Conservation (phyloP, 2,113 vertebrate genomes). For the Tympanuchus pallidicinctus region DNA sequence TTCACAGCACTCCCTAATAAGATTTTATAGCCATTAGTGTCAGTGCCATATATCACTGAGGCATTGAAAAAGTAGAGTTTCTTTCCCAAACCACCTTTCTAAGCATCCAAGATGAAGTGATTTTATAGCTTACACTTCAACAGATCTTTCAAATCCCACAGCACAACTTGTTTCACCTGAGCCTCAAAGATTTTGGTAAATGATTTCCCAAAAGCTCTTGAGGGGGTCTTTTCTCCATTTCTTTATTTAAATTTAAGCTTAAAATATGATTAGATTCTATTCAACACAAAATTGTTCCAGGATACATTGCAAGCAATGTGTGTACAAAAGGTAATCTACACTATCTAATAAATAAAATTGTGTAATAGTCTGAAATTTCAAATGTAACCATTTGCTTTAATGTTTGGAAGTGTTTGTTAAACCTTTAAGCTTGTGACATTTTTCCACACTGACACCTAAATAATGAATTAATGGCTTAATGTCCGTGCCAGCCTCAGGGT, state of each 20-base stretch:
- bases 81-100: conserved; percentile 73
- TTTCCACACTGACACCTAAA: conserved; percentile 64
- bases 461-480: conserved; percentile 70
- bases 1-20: conserved; percentile 72
- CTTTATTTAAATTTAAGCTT: conserved; percentile 65
- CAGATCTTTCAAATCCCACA: conserved; percentile 69
- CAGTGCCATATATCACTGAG: conserved; percentile 71
- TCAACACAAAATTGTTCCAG: conserved; percentile 31
- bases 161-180: conserved; percentile 64
- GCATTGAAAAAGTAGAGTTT: conserved; percentile 72
- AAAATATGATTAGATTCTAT: conserved; percentile 54
- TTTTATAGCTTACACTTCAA: conserved; percentile 72
- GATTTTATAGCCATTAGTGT: conserved; percentile 71
- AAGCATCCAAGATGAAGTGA: conserved; percentile 74
- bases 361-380: conserved; percentile 54
- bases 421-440: conserved; percentile 64
- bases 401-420: conserved; percentile 52
- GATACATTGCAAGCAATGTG: conserved; percentile 36
- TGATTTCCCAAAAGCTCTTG: conserved; percentile 62
- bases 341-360: conserved; percentile 63
- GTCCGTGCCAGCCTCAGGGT: conserved; percentile 57
- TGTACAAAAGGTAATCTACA: conserved; percentile 49
- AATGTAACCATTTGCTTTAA: conserved; percentile 59
- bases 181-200: conserved; percentile 67
- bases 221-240: conserved; percentile 57